These are phyloP conservation scores for Charaxes varanes DNA, from an alignment of 1,140 invertebrate species.

Conservation along the genomic window DNA sequence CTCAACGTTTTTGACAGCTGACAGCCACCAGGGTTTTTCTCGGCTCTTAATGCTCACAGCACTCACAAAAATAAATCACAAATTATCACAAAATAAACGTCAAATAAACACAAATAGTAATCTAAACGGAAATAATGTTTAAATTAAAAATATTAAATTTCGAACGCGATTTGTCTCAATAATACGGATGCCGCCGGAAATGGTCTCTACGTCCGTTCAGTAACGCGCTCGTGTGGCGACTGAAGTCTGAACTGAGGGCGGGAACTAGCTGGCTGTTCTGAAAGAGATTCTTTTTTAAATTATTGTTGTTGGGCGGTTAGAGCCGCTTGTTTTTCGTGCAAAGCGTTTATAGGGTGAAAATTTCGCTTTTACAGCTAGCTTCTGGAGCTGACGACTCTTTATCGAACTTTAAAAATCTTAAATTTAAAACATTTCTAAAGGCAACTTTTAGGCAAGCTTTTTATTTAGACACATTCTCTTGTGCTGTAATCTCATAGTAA, in stretches of 20 bases:
- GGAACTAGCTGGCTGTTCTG: conserved; percentile 1
- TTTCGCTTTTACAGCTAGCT: conserved; percentile 5
- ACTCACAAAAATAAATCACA: conserved; percentile 11
- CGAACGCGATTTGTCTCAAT: conserved; percentile 1
- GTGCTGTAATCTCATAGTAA: too few relatives aligned
- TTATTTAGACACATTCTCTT: too few relatives aligned
- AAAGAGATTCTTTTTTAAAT: conserved; percentile 7
- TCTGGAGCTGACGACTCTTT: conserved; percentile 2
- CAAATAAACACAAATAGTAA: conserved; percentile 5
- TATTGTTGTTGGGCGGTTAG: conserved; percentile 3
- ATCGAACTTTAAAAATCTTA: neutral
- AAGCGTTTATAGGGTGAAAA: conserved; percentile 7
- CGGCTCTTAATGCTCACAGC: conserved; percentile 8
- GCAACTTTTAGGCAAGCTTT: too few relatives aligned
- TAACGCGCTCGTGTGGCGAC: neutral
- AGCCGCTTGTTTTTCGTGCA: conserved; percentile 2
- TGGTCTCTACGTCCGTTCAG: neutral
- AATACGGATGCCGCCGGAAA: neutral
- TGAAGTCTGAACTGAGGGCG: conserved; percentile 4
- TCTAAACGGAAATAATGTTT: neutral
- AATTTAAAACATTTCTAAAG: neutral
- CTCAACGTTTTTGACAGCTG: conserved; percentile 19
- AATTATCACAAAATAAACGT: conserved; percentile 5
- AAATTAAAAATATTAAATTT: neutral
- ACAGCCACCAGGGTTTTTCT: conserved; percentile 9